Conservation (phyloP, 1,140 invertebrate genomes). For the Drosophila bocqueti region DNA sequence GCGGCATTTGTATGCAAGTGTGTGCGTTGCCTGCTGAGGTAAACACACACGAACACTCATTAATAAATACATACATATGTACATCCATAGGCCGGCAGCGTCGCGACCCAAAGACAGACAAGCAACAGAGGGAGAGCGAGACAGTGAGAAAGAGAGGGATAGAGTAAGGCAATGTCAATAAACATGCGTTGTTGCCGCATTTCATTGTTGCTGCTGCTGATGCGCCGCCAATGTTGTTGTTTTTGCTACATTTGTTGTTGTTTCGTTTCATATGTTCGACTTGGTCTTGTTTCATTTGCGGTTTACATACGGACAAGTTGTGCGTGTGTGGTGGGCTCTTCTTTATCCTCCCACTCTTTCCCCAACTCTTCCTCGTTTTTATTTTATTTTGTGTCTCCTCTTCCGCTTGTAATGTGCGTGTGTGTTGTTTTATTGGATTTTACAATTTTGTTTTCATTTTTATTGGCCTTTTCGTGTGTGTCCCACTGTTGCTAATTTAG, state of each 20-base stretch:
- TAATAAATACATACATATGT: conserved; percentile 38
- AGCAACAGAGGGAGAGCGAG: conserved; percentile 30
- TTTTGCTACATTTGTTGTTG: conserved; percentile 35
- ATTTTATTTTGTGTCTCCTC: conserved; percentile 20
- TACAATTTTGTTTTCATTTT: conserved; percentile 68
- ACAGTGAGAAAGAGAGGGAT: conserved; percentile 24
- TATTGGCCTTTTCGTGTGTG: conserved; percentile 47
- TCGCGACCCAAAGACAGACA: conserved; percentile 63
- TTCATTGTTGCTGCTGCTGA: conserved; percentile 63
- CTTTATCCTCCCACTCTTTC: conserved; percentile 38
- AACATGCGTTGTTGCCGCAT: conserved; percentile 79
- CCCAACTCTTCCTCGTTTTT: conserved; percentile 30
- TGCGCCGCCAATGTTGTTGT: conserved; percentile 37
- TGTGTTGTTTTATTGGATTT: conserved; percentile 68
- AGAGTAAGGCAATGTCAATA: conserved; percentile 80
- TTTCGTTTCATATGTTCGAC: conserved; percentile 65
- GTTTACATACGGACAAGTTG: conserved; percentile 70
- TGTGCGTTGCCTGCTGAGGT: conserved; percentile 56
- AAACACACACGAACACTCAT: conserved; percentile 58
- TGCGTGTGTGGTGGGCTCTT: conserved; percentile 39
- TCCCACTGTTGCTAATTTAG: conserved; percentile 67
- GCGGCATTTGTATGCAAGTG: conserved; percentile 40
- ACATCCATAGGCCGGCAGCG: conserved; percentile 61
- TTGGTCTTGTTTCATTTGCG: conserved; percentile 75
- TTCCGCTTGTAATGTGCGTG: conserved; percentile 60